Percentiles rank a stretch among this genome's conserved stretches.
Evolutionary conservation across 1,140 invertebrate species (phyloP).

Genomic region (Mercenaria mercenaria): DNA sequence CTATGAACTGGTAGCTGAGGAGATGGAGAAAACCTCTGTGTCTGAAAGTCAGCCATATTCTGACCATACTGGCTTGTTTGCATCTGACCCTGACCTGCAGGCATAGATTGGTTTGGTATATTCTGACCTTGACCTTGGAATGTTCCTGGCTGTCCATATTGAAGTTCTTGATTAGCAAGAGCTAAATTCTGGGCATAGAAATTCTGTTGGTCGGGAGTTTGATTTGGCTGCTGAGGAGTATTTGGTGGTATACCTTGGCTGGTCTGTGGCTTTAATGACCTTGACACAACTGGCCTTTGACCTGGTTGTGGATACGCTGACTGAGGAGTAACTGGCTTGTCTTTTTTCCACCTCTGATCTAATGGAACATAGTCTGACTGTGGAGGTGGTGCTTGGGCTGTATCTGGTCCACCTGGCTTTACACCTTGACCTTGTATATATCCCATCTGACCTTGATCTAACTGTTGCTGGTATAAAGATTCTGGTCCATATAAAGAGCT

Average conservation of each 20-base stretch:
- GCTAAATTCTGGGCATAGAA: conserved; percentile 29
- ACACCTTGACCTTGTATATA: conserved; percentile 12
- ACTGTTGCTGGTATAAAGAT: neutral
- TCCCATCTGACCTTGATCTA: conserved; percentile 13
- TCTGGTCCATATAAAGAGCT: conserved; percentile 3
- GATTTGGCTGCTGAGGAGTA: neutral
- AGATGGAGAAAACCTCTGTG: neutral
- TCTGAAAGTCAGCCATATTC: neutral
- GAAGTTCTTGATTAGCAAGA: neutral
- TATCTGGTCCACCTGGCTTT: neutral
- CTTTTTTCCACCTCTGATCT: conserved; percentile 60
- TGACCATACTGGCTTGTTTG: neutral
- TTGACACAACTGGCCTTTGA: neutral
- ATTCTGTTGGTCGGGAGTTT: neutral
- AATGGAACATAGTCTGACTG: conserved; percentile 54
- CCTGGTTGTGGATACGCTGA: neutral
- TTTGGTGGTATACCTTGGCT: neutral
- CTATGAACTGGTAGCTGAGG: neutral
- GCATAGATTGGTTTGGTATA: neutral
- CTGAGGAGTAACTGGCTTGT: neutral
- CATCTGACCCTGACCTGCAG: neutral
- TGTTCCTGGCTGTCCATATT: neutral
- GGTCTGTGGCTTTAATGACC: conserved; percentile 28
- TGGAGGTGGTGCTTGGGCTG: neutral
- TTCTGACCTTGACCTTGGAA: neutral